phyloP scores from a whole-genome alignment of 2,113 vertebrate species.

The Phaethon lepturus region DNA sequence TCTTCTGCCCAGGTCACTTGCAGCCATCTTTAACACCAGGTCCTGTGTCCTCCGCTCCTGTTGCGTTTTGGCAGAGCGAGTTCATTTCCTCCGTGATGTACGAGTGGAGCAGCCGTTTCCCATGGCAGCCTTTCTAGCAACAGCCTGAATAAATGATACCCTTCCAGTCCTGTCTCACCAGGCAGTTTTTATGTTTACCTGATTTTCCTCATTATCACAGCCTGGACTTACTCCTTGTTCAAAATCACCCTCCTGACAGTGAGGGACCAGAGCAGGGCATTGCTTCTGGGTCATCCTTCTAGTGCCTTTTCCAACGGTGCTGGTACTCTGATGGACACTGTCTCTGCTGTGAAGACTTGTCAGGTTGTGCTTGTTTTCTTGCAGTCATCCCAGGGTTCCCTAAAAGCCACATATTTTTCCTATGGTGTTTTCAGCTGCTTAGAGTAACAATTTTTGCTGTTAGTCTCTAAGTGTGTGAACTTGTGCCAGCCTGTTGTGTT shows the following conservation, averaged over 20 bases:
- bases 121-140: slow-evolving; percentile 8
- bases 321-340: not conserved
- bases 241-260: not conserved
- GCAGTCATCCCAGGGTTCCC: not conserved
- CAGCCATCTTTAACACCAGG: not conserved
- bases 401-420: not conserved
- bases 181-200: slow-evolving; percentile 25
- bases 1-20: not conserved
- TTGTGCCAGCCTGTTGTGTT: not conserved
- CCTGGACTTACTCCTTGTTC: not conserved
- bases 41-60: not conserved
- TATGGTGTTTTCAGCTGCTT: not conserved
- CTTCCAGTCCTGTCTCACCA: slow-evolving; percentile 17
- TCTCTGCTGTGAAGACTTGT: not conserved
- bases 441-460: not conserved
- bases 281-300: not conserved
- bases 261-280: not conserved
- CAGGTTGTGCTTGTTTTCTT: slow-evolving; percentile 5
- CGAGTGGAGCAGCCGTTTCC: not conserved
- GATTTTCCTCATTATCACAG: slow-evolving; percentile 40
- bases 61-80: not conserved
- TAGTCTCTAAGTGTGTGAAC: not conserved
- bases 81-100: not conserved
- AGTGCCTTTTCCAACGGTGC: not conserved
- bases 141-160: not conserved